These are phyloP conservation scores for Romanogobio albipinnatus DNA, from an alignment of 2,113 vertebrate species.

Conservation along the genomic window DNA sequence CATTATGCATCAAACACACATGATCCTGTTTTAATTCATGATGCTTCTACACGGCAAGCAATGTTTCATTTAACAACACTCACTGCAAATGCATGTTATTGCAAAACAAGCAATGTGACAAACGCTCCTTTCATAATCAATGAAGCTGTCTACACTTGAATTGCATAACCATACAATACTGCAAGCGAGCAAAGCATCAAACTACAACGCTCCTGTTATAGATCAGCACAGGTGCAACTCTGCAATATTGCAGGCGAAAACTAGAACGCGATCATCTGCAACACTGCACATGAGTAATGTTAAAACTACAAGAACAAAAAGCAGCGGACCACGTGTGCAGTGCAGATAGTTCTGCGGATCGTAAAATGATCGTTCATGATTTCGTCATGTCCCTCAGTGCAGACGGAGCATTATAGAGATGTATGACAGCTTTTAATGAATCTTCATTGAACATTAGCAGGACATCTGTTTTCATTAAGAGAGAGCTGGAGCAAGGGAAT, in stretches of 20 bases:
- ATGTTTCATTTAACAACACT: not conserved
- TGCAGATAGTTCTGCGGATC: not conserved
- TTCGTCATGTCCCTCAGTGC: not conserved
- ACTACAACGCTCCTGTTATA: not conserved
- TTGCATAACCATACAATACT: not conserved
- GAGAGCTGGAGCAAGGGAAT: not conserved
- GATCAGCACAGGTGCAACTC: not conserved
- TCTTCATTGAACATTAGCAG: not conserved
- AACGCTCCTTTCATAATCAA: not conserved
- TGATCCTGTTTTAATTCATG: not conserved
- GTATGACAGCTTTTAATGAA: not conserved
- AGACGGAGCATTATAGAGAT: not conserved
- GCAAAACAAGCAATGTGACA: not conserved
- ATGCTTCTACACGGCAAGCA: not conserved
- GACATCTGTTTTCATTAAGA: slow-evolving; percentile 14
- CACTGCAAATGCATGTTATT: not conserved
- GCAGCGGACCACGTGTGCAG: not conserved
- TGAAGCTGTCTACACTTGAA: not conserved
- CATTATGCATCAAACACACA: not conserved
- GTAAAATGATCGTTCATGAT: not conserved
- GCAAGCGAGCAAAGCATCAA: not conserved
- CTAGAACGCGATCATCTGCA: not conserved
- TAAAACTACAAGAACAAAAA: not conserved
- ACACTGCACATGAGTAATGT: not conserved
- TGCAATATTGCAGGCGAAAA: not conserved